Percentiles rank a stretch among this genome's conserved stretches.
Conservation (phyloP, 2,888 invertebrate species). For the Campoletis raptor region DNA sequence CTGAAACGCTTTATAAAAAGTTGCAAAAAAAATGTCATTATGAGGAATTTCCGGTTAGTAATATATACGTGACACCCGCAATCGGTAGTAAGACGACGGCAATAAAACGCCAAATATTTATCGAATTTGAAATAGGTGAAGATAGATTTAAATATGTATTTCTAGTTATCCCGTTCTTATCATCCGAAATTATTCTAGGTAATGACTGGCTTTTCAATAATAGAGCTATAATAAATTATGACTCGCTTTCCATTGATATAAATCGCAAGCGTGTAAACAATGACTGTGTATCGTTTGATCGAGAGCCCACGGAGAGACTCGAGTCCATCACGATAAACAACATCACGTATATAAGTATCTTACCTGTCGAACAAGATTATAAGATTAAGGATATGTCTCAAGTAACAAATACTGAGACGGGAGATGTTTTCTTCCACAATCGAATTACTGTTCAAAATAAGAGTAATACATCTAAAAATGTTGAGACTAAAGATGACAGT, state of each 20-base stretch:
- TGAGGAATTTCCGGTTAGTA: slow-evolving; percentile 27
- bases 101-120: slow-evolving; percentile 26
- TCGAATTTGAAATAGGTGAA: neutral
- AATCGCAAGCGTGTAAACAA: slow-evolving; percentile 33
- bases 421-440: neutral
- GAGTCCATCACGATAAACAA: too few species aligned
- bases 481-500: neutral
- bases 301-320: neutral
- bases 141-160: slow-evolving; percentile 56
- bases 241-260: slow-evolving; percentile 18
- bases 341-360: neutral
- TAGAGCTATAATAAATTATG: slow-evolving; percentile 54
- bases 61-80: slow-evolving; percentile 19
- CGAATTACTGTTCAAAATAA: neutral
- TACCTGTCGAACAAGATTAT: neutral
- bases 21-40: neutral
- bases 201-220: slow-evolving; percentile 66
- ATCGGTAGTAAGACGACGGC: slow-evolving; percentile 27
- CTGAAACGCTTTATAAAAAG: slow-evolving; percentile 38
- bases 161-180: slow-evolving; percentile 58
- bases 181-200: slow-evolving; percentile 63
- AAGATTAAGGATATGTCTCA: neutral
- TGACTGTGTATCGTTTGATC: neutral
- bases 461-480: neutral
- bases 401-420: neutral